Evolutionary conservation across 2,113 vertebrate genomes (phyloP), one percentile per base, ranked within the genome.

Genomic region (Cairina moschata): DNA sequence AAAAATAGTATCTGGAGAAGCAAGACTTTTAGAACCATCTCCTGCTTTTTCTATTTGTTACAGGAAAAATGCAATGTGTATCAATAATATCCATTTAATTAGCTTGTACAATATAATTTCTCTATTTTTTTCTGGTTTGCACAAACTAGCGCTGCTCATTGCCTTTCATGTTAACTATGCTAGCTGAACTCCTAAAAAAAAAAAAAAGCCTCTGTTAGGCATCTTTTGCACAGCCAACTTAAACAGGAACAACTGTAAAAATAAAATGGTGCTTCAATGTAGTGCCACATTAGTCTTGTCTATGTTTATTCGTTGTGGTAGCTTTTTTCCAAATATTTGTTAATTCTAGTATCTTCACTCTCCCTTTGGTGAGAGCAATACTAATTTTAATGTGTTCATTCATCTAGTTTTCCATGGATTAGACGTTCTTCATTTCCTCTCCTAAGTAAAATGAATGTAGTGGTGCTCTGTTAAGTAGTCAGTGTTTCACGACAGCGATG

Each of bases 81-180:
- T 38, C 29, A 76, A 9, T 46, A 81, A 46, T 67, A 87, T 21
- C 59, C 46, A 95, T 91, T 90, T 96, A 95, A 94, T 75, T 65
- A 67, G 55, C 77, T 78, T 83, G 67, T 83, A 54, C 73, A 88
- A 71, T 75, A 65, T 74, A 95, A 88, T 92, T 94, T 94, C 46
- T 90, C 17, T 69, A 85, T 59, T 96, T 96, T 63, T 52, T 86
- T 66, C 88, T 83, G 58, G 34, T 93, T 67, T 69, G 20, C 79
- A 83, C 63, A 56, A 91, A 77, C 65, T 75, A 17, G 8, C 44
- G 38, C 40, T 75, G 29, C 50, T 59, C 56, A 2, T 60, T 88
- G 32, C 36, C 28, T 91, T 76, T 81, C 79, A 31, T 8, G 42
- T 80, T 48, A 56, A 62, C 60, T 40, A 7, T 55, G 29, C 22